These are phyloP conservation scores for Oreonectes daqikongensis DNA, from an alignment of 2,797 vertebrate genomes.

Conservation along the genomic window DNA sequence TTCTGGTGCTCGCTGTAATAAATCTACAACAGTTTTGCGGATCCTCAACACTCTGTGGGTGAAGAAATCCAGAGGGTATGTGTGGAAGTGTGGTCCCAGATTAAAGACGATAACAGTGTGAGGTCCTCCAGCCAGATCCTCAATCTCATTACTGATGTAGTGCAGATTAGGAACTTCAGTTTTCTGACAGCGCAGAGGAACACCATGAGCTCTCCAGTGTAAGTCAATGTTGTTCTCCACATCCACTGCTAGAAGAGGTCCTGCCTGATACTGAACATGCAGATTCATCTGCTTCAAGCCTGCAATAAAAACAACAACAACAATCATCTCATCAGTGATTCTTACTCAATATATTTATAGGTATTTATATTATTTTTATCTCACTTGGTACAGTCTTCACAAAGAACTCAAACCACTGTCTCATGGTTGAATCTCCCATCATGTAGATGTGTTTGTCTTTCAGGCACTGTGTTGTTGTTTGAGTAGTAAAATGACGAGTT, in stretches of 20 bases:
- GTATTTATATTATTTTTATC: conserved; percentile 21
- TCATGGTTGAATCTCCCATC: conserved; percentile 68
- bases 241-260: conserved; percentile 60
- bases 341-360: not conserved
- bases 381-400: conserved; percentile 56
- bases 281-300: conserved; percentile 58
- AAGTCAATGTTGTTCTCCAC: conserved; percentile 46
- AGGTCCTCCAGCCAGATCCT: conserved; percentile 56
- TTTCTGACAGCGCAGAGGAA: conserved; percentile 56
- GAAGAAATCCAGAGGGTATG: conserved; percentile 52
- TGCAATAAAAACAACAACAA: conserved; percentile 45
- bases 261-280: conserved; percentile 50
- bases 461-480: conserved; percentile 50
- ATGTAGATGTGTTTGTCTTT: conserved; percentile 58
- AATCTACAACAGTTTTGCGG: conserved; percentile 46
- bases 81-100: conserved; percentile 64
- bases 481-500: conserved; percentile 47
- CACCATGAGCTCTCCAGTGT: conserved; percentile 61
- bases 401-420: conserved; percentile 67
- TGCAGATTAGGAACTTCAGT: conserved; percentile 53
- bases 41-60: conserved; percentile 50
- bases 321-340: not conserved
- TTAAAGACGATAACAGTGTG: conserved; percentile 59
- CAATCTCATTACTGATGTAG: conserved; percentile 58
- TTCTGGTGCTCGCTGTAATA: conserved; percentile 53